Percentiles rank a stretch among this genome's conserved stretches.
These are phyloP conservation scores for Cassiopea xamachana DNA, from an alignment of 30 jellyfish, hydroid and myxozoan species.

Conservation along the genomic window DNA sequence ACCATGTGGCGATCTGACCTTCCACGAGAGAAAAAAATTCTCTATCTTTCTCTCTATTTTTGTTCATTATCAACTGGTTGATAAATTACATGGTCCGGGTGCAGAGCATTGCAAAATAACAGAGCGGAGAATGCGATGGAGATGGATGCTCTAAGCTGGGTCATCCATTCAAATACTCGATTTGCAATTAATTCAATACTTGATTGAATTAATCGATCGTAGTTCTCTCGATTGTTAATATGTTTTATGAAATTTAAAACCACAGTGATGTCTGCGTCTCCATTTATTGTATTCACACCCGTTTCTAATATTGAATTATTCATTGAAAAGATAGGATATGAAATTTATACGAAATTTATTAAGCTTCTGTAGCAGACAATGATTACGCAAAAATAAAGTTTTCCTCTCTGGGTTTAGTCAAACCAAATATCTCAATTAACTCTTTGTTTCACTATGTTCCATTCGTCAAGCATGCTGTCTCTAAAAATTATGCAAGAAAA, in stretches of 20 bases:
- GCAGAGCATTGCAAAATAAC: constrained; percentile 30
- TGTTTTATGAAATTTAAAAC: constrained; percentile 73
- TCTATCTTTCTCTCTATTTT: neutral
- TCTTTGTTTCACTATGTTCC: neutral
- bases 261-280: constrained; percentile 72
- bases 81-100: neutral
- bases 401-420: neutral
- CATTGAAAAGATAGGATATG: constrained; percentile 51
- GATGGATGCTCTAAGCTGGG: constrained; percentile 53
- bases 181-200: constrained; percentile 60
- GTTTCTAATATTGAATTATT: constrained; percentile 45
- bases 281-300: constrained; percentile 64
- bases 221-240: constrained; percentile 58
- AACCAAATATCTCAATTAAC: neutral
- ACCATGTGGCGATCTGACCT: neutral
- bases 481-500: neutral
- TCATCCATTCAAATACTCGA: constrained; percentile 66
- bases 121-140: constrained; percentile 11
- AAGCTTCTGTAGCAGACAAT: constrained; percentile 33
- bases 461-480: neutral
- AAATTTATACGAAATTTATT: constrained; percentile 31
- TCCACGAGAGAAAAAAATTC: too few species aligned
- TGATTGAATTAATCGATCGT: constrained; percentile 53
- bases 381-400: neutral
- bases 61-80: neutral